Evolutionary conservation across 2,113 vertebrate species (phyloP).

Genomic region (Anser brachyrhynchus): DNA sequence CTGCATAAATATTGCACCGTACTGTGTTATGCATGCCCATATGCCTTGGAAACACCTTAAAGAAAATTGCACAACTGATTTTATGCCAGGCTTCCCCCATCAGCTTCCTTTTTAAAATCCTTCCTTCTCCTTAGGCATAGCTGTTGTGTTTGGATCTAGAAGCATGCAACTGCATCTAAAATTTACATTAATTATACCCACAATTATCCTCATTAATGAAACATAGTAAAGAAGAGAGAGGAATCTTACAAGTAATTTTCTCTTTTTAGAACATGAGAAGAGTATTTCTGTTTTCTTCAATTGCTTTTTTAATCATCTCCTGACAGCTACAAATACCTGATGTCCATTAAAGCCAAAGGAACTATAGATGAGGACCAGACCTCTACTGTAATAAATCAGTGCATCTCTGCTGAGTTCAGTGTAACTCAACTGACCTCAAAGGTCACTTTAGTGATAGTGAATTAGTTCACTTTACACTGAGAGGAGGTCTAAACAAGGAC

Average conservation of each 20-base stretch:
- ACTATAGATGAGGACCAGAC: neutral
- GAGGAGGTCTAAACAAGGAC: neutral
- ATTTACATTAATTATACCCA: constrained; percentile 42
- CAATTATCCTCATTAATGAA: constrained; percentile 45
- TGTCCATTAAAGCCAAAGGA: neutral
- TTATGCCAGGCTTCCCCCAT: neutral
- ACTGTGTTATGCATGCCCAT: neutral
- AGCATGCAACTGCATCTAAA: constrained; percentile 9
- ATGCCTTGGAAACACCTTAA: constrained; percentile 16
- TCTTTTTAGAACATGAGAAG: neutral
- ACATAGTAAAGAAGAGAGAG: neutral
- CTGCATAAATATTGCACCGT: neutral
- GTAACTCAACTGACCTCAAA: neutral
- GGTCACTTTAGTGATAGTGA: no score
- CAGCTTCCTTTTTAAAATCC: constrained; percentile 27
- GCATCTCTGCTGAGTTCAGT: neutral
- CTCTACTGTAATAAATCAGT: neutral
- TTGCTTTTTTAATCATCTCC: neutral
- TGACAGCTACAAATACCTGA: neutral
- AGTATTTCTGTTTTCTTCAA: neutral
- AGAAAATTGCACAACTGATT: constrained; percentile 4
- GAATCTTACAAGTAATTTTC: neutral
- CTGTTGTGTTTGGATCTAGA: constrained; percentile 21
- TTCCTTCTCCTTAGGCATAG: constrained; percentile 10
- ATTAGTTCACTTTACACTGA: neutral